phyloP scores from a whole-genome alignment of 2,888 invertebrate genomes.

The Oithona nana region DNA sequence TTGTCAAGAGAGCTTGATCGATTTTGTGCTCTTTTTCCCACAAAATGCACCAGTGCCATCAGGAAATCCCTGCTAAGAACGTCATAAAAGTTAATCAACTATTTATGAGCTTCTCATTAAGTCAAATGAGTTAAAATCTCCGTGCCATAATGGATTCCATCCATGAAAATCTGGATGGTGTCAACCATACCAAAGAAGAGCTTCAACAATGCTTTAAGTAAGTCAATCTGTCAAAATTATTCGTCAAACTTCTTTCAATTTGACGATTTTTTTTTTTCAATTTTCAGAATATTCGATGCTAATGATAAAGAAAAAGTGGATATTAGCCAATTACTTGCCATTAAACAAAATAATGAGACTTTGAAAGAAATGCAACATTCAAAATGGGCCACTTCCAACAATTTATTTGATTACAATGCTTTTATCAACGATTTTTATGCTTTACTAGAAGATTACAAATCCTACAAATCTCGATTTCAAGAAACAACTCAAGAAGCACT shows the following conservation, averaged over 20 bases:
- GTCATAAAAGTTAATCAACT: too few species aligned
- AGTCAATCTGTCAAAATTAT: too few species aligned
- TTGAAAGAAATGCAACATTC: neutral
- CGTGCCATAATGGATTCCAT: neutral
- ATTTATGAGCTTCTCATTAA: too few species aligned
- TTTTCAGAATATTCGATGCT: neutral
- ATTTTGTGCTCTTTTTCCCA: neutral
- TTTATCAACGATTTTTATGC: neutral
- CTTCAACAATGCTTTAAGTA: neutral
- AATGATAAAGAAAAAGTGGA: neutral
- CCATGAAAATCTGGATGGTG: neutral
- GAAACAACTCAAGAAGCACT: neutral
- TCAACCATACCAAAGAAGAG: neutral
- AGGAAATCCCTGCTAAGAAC: too few species aligned
- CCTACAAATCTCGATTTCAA: neutral
- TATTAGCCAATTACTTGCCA: neutral
- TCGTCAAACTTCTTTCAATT: neutral
- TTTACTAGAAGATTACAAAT: neutral
- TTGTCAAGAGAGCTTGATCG: neutral
- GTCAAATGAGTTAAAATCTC: too few species aligned
- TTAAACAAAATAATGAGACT: neutral
- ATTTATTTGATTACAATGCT: neutral
- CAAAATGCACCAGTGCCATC: too few species aligned
- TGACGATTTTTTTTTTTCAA: neutral
- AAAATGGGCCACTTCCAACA: neutral